phyloP scores from a whole-genome alignment of 2,888 invertebrate genomes.

The Eulithis prunata region DNA sequence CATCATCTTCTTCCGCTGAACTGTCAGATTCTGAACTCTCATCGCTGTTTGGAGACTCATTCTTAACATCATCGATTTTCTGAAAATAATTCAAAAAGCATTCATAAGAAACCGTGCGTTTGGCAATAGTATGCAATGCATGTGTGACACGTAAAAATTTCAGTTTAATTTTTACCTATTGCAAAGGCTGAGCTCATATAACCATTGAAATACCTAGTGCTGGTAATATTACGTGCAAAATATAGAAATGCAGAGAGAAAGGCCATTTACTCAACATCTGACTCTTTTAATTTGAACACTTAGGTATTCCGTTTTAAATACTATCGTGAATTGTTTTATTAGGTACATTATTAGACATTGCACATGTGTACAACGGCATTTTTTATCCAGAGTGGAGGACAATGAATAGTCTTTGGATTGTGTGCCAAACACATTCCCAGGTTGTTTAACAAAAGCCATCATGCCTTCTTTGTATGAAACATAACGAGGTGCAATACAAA shows the following conservation, averaged over 20 bases:
- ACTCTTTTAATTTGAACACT: too few relatives aligned
- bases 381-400: not conserved
- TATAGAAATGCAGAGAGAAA: too few relatives aligned
- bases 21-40: conserved; percentile 84
- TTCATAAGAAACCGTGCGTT: not conserved
- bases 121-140: too few relatives aligned
- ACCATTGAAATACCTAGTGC: too few relatives aligned
- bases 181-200: too few relatives aligned
- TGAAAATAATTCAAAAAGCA: conserved; percentile 50
- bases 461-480: conserved; percentile 10
- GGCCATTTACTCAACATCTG: too few relatives aligned
- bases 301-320: too few relatives aligned
- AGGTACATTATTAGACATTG: not conserved
- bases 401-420: conserved; percentile 2
- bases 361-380: not conserved
- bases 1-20: conserved; percentile 84
- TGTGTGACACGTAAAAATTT: too few relatives aligned
- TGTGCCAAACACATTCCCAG: conserved; percentile 14
- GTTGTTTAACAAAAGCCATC: conserved; percentile 12
- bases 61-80: conserved; percentile 77
- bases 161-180: too few relatives aligned
- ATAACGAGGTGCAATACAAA: conserved; percentile 21
- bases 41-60: conserved; percentile 65
- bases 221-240: too few relatives aligned
- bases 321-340: too few relatives aligned